phyloP scores from a whole-genome alignment of 1,140 invertebrate genomes.

The Bradysia coprophila region DNA sequence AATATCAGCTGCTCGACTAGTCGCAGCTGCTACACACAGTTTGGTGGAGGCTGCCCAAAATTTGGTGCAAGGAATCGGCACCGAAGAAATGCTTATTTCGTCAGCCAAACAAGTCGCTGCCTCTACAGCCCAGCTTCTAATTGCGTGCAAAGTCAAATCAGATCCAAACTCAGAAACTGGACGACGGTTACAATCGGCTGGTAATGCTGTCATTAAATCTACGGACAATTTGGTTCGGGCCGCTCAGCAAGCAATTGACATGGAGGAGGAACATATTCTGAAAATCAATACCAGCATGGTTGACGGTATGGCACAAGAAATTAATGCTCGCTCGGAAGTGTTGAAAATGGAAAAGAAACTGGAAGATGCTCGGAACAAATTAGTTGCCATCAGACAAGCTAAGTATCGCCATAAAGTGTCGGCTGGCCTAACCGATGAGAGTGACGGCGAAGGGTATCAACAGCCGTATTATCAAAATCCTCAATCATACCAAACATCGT shows the following conservation, averaged over 20 bases:
- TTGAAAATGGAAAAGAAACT: constrained; percentile 85
- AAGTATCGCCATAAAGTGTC: constrained; percentile 53
- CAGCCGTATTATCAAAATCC: not conserved
- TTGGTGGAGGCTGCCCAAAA: constrained; percentile 95
- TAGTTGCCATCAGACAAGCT: constrained; percentile 69
- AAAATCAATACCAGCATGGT: constrained; percentile 85
- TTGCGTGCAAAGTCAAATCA: constrained; percentile 95
- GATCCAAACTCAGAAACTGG: constrained; percentile 89
- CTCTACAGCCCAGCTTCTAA: constrained; percentile 89
- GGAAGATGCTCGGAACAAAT: constrained; percentile 73
- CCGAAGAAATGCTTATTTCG: constrained; percentile 91
- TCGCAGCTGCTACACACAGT: constrained; percentile 93
- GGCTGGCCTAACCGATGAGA: constrained; percentile 33
- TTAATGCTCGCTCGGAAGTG: constrained; percentile 73
- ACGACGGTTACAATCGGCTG: constrained; percentile 81
- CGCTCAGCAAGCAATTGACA: constrained; percentile 81
- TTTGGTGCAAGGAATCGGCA: constrained; percentile 82
- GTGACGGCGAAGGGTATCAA: constrained; percentile 26
- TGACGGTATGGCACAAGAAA: constrained; percentile 82
- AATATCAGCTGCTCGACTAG: constrained; percentile 85
- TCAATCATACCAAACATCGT: no score
- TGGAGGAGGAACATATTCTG: constrained; percentile 77
- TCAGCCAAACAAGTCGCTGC: constrained; percentile 94
- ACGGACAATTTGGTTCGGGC: constrained; percentile 92
- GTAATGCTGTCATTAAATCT: constrained; percentile 92